Base-by-base conservation (phyloP, 2,888 invertebrate species). In the Geotrupes spiniger region DNA sequence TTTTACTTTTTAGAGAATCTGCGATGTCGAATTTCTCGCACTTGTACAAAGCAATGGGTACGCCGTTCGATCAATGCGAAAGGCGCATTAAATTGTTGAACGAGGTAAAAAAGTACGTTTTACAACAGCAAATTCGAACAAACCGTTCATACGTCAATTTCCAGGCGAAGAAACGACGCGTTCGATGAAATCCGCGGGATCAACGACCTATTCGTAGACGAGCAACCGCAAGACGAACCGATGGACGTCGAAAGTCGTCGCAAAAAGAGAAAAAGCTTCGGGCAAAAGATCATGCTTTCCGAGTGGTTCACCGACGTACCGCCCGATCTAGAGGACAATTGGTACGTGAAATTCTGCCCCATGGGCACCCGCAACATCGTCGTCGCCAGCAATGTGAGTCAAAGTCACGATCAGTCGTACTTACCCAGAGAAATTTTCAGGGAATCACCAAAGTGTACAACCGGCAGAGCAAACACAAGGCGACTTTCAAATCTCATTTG, bases 241-340 rank as follows among this genome's bases (percentile, higher is more conserved):
- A 60, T 73, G 48, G 67, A 73, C 37, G 66, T 66, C 29, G 64
- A 62, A 9, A 43, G 62, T 12, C 49, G 59, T 49, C 59, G 54
- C 2, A 63, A 63, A 37, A 61, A 62, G 48, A 59, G 56, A 42
- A 56, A 61, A 45, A 54, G 57, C 33, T 74, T 66, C 54, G 63
- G 63, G 25, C 74, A 81, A 67, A 78, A 82, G 57, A 73, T 96
- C 4, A 96, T 96, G 89, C 66, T 88, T 49, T 95, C 96, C 0
- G 97, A 98, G 72, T 98, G 96, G 96, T 76, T 98, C 68, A 76
- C 87, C 1, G 91, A 96, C 58, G 81, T 87, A 46, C 98, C 98
- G 0, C 76, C 78, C 16, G 85, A 91, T 66, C 79, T 92, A 42
- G 66, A 76, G 49, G 76, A 80, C 3, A 81, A 84, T 39, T 92